Evolutionary conservation across 2,113 vertebrate genomes (phyloP).

Genomic region (Heptranchias perlo): DNA sequence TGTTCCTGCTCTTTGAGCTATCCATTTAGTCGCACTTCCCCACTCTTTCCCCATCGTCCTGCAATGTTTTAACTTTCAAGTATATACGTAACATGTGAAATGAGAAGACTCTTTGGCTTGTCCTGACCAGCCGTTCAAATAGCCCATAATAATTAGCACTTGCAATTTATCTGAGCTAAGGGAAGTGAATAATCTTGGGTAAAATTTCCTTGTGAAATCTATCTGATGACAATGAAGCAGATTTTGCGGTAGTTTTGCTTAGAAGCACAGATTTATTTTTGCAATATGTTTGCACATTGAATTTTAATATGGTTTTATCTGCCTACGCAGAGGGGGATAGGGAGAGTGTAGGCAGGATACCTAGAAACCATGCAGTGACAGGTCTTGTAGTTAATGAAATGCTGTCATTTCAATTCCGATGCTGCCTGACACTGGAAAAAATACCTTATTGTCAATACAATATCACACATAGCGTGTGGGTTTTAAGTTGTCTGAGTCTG

Average conservation of each 20-base stretch:
- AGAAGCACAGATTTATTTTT: constrained; percentile 12
- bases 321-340: neutral
- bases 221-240: neutral
- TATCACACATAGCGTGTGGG: neutral
- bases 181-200: neutral
- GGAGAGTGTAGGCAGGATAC: constrained; percentile 10
- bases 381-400: constrained; percentile 24
- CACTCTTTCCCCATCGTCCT: neutral
- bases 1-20: neutral
- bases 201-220: neutral
- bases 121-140: neutral
- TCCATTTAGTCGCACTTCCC: neutral
- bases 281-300: constrained; percentile 17
- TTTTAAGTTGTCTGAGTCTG: neutral
- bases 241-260: constrained; percentile 1
- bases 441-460: neutral
- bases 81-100: neutral
- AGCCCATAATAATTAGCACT: neutral
- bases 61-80: neutral
- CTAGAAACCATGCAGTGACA: constrained; percentile 18
- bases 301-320: constrained; percentile 35
- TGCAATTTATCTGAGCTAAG: neutral
- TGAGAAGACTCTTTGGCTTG: neutral
- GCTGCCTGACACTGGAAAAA: constrained; percentile 13
- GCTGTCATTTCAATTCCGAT: constrained; percentile 29